phyloP scores from a whole-genome alignment of 2,888 invertebrate genomes.

The Machimus rusticus region DNA sequence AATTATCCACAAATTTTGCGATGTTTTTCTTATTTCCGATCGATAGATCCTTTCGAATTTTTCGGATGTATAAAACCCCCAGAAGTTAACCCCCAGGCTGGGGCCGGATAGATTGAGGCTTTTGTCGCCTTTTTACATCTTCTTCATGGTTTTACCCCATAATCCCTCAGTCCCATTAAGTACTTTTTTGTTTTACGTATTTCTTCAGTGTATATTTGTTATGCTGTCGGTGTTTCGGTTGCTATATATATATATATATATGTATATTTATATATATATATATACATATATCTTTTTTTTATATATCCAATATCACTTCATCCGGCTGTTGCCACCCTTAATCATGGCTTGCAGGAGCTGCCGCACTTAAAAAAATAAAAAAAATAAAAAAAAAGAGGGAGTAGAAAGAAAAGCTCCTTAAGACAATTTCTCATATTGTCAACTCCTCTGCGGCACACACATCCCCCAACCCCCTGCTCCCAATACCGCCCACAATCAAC shows the following conservation, averaged over 20 bases:
- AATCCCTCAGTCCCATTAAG: background rate
- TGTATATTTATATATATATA: background rate
- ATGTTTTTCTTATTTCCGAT: no score
- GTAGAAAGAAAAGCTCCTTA: conserved; percentile 8
- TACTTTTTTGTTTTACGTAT: background rate
- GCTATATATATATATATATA: background rate
- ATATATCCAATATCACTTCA: conserved; percentile 33
- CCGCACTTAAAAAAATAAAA: background rate
- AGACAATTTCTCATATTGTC: conserved; percentile 38
- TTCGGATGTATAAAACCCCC: no score
- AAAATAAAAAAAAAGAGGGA: background rate
- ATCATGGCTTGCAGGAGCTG: conserved; percentile 22
- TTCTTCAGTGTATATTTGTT: background rate
- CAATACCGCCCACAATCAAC: background rate
- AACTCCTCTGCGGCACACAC: background rate
- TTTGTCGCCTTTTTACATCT: background rate
- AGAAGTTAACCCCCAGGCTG: background rate
- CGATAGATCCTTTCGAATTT: no score
- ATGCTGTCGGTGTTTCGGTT: background rate
- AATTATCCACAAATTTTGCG: no score
- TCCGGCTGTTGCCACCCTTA: conserved; percentile 35
- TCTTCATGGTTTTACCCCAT: background rate
- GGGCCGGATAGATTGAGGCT: background rate
- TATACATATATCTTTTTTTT: background rate
- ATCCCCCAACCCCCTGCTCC: background rate